phyloP scores from a whole-genome alignment of 2,888 invertebrate species.

The Campopleginae sp. region DNA sequence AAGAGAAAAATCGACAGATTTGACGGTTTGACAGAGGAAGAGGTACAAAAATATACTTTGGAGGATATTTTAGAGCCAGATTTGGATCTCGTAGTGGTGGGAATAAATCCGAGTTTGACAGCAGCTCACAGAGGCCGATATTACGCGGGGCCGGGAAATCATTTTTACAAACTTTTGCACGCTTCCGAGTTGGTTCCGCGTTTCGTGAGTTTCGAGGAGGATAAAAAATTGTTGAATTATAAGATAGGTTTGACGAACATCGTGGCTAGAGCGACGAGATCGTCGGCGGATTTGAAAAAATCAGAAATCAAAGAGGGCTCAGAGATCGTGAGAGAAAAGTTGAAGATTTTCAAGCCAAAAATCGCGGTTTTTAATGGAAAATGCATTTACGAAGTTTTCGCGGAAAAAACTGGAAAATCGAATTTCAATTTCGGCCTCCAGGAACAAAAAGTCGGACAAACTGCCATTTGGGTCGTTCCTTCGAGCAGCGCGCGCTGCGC shows the following conservation, averaged over 20 bases:
- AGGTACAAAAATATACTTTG: conserved; percentile 77
- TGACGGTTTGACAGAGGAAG: conserved; percentile 80
- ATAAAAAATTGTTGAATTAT: conserved; percentile 76
- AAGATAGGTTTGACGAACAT: conserved; percentile 82
- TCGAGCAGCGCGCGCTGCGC: conserved; percentile 83
- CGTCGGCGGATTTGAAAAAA: conserved; percentile 79
- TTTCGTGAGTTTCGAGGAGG: conserved; percentile 78
- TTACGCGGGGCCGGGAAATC: conserved; percentile 83
- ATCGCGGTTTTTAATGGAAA: conserved; percentile 82
- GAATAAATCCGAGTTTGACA: conserved; percentile 82
- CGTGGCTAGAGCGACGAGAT: conserved; percentile 79
- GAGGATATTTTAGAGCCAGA: conserved; percentile 77
- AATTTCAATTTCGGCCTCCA: conserved; percentile 81
- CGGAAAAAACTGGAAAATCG: conserved; percentile 72
- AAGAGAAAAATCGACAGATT: conserved; percentile 77
- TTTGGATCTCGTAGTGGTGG: conserved; percentile 80
- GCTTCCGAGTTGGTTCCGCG: conserved; percentile 77
- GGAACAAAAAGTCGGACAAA: conserved; percentile 74
- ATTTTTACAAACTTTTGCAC: conserved; percentile 82
- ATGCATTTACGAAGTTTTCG: conserved; percentile 81
- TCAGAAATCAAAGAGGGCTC: conserved; percentile 80
- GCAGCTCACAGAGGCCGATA: conserved; percentile 81
- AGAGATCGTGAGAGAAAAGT: conserved; percentile 75
- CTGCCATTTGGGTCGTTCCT: conserved; percentile 81
- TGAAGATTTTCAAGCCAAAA: conserved; percentile 78